A percentile compares a stretch with the other conserved stretches of the same genome.
These are phyloP conservation scores for Gymnocephalus cernua DNA, from an alignment of 2,113 vertebrate species.

Conservation along the genomic window DNA sequence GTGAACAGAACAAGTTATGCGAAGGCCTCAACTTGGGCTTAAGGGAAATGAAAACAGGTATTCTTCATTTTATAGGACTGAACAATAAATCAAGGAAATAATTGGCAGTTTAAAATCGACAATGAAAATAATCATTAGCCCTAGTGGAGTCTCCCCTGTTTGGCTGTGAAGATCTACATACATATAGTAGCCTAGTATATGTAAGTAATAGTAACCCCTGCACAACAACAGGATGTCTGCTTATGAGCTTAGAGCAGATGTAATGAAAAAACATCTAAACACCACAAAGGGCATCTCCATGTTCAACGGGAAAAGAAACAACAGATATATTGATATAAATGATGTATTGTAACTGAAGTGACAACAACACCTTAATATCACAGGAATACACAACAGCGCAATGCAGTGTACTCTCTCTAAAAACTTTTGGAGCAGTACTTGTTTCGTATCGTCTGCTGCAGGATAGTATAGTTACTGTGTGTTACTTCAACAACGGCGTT, in stretches of 20 bases:
- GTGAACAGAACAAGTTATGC: not conserved
- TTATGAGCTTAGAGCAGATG: not conserved
- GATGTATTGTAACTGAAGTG: not conserved
- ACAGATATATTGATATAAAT: not conserved
- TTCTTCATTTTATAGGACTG: not conserved
- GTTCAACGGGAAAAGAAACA: not conserved
- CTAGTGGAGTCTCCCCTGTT: not conserved
- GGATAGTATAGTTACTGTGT: not conserved
- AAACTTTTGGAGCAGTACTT: too few relatives aligned
- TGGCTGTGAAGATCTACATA: not conserved
- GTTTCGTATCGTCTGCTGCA: too few relatives aligned
- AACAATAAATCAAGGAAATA: not conserved
- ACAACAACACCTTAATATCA: not conserved
- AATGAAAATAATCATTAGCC: not conserved
- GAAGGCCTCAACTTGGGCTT: not conserved
- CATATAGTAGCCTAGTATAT: not conserved
- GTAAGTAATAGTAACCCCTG: not conserved
- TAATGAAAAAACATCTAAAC: slow-evolving; percentile 38
- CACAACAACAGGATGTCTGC: slow-evolving; percentile 41
- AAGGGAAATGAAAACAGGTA: not conserved
- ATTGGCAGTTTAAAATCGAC: not conserved
- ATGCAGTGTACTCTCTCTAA: not conserved
- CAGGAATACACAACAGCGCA: not conserved
- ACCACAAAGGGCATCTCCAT: not conserved
- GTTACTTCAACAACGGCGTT: not conserved